Conservation (phyloP, 2,113 vertebrate genomes). For the Megaptera novaeangliae region DNA sequence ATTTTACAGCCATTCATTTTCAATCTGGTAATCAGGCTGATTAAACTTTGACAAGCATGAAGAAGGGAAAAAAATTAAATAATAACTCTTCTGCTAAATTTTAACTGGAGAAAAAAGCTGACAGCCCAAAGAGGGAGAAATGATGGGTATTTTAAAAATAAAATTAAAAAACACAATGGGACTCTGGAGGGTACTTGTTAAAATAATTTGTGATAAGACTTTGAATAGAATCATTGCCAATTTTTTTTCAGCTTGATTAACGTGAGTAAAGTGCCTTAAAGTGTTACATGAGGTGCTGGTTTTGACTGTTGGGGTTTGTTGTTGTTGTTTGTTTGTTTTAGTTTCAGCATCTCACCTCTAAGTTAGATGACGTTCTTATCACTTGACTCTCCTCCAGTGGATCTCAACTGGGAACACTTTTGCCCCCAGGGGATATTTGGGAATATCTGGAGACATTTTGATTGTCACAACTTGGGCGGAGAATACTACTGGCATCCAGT, state of each 20-base stretch:
- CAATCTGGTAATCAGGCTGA: conserved; percentile 56
- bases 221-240: neutral
- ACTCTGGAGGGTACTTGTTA: neutral
- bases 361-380: neutral
- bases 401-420: neutral
- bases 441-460: neutral
- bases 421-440: neutral
- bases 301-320: neutral
- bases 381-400: neutral
- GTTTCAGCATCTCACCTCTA: neutral
- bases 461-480: neutral
- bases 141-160: neutral
- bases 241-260: neutral
- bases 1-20: conserved; percentile 46
- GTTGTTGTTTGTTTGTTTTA: neutral
- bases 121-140: neutral
- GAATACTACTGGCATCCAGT: rapidly evolving
- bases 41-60: conserved; percentile 51
- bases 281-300: neutral
- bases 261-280: neutral
- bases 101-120: conserved; percentile 31
- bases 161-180: conserved; percentile 17
- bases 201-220: conserved; percentile 31
- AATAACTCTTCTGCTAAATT: conserved; percentile 46
- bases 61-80: neutral